Evolutionary conservation across 2,113 vertebrate genomes (phyloP).

Genomic region (Regulus satrapa): DNA sequence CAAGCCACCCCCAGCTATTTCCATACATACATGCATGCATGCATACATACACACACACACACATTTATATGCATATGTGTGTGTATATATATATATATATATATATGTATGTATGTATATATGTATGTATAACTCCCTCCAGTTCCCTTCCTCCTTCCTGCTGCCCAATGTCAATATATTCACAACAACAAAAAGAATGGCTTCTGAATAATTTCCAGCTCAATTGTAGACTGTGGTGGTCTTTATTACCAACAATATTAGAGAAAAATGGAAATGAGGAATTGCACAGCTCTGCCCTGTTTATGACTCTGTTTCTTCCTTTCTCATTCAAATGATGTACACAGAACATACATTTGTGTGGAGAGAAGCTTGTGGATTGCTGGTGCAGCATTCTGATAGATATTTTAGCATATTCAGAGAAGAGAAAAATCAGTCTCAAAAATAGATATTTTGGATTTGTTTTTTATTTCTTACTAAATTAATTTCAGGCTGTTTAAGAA

Average conservation of each 20-base stretch:
- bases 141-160: neutral
- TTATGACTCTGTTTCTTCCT: neutral
- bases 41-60: no score
- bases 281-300: neutral
- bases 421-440: neutral
- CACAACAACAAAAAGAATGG: neutral
- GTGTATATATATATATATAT: no score
- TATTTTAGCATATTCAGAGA: neutral
- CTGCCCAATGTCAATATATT: neutral
- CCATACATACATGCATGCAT: no score
- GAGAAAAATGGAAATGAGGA: neutral
- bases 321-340: neutral
- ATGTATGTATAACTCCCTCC: neutral
- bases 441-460: neutral
- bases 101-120: fast-evolving
- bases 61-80: no score
- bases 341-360: neutral
- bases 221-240: neutral
- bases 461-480: neutral
- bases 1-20: fast-evolving
- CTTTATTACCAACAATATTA: neutral
- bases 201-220: neutral
- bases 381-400: neutral
- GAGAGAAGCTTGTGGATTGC: neutral
- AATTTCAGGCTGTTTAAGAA: neutral